phyloP scores from a whole-genome alignment of 2,797 vertebrate genomes.

The Gymnodraco acuticeps region DNA sequence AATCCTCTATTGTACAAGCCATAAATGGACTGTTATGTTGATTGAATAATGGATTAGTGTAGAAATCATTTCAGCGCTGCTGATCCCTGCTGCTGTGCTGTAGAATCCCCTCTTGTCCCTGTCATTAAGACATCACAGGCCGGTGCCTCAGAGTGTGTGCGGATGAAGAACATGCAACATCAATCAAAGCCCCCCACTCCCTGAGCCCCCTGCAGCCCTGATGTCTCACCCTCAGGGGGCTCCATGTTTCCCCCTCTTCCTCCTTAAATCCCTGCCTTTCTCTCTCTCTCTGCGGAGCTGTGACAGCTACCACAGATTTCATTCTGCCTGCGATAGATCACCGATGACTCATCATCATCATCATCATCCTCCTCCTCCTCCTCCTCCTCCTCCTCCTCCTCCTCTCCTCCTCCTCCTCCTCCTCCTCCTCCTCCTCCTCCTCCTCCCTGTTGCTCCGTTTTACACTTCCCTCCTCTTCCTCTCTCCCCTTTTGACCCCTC shows the following conservation, averaged over 20 bases:
- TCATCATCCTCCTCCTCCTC: slow-evolving; percentile 27
- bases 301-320: slow-evolving; percentile 65
- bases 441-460: slow-evolving; percentile 39
- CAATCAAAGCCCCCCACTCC: slow-evolving; percentile 40
- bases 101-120: slow-evolving; percentile 10
- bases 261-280: neutral
- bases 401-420: slow-evolving; percentile 37
- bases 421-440: slow-evolving; percentile 30
- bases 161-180: slow-evolving; percentile 35
- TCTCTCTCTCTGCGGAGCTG: slow-evolving; percentile 46
- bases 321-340: slow-evolving; percentile 77
- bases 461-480: slow-evolving; percentile 46
- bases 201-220: slow-evolving; percentile 34
- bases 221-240: slow-evolving; percentile 17
- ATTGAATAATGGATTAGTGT: slow-evolving; percentile 7
- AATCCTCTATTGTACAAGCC: neutral
- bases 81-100: neutral
- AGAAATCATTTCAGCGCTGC: slow-evolving; percentile 2
- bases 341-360: slow-evolving; percentile 82
- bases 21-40: neutral
- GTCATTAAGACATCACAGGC: slow-evolving; percentile 33
- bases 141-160: neutral
- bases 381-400: slow-evolving; percentile 38
- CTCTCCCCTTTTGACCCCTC: slow-evolving; percentile 26
- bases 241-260: slow-evolving; percentile 7